Conservation (phyloP, 2,888 invertebrate species). For the Lycocerus yunnanus region DNA sequence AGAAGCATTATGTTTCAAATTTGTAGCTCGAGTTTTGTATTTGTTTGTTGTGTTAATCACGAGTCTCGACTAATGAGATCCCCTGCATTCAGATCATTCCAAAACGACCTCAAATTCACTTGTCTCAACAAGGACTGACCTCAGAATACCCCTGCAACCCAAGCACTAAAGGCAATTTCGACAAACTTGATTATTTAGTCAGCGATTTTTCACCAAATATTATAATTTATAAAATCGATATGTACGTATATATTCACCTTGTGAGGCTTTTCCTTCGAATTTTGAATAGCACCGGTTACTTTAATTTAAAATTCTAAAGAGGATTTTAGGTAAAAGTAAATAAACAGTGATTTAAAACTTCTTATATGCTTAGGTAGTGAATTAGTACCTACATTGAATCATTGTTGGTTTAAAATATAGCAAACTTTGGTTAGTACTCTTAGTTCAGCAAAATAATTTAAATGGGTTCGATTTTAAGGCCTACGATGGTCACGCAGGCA, state of each 20-base stretch:
- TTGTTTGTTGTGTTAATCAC: slow-evolving; percentile 24
- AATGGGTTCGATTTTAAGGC: neutral
- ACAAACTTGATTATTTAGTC: neutral
- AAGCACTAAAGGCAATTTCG: neutral
- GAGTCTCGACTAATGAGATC: slow-evolving; percentile 21
- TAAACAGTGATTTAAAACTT: neutral
- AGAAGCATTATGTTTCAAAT: neutral
- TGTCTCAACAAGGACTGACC: slow-evolving; percentile 21
- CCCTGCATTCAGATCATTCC: slow-evolving; percentile 19
- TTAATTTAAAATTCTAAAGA: neutral
- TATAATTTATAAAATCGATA: neutral
- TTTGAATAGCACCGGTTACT: neutral
- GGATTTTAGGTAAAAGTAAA: neutral
- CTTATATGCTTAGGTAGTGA: neutral
- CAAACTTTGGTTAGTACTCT: neutral
- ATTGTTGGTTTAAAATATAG: neutral
- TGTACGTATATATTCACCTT: neutral
- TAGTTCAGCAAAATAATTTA: neutral
- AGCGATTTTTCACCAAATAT: neutral
- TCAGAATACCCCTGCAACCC: slow-evolving; percentile 11
- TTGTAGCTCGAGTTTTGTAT: slow-evolving; percentile 9
- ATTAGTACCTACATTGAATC: neutral
- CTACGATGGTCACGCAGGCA: neutral
- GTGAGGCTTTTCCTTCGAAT: neutral
- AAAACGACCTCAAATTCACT: slow-evolving; percentile 15